Evolutionary conservation across 2,888 invertebrate species (phyloP).

Genomic region (Scrobipalpa costella): DNA sequence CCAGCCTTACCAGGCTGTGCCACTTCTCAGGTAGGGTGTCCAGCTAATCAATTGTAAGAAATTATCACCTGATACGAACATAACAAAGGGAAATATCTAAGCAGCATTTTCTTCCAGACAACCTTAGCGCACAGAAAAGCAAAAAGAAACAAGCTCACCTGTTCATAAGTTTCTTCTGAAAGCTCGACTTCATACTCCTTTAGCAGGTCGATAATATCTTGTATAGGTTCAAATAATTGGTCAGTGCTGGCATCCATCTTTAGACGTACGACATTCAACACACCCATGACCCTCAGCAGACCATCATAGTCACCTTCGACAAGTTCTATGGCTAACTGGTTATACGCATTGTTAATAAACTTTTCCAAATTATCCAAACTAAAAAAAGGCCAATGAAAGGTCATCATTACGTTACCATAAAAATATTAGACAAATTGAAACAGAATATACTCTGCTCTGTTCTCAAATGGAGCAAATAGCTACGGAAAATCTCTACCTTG

Average conservation of each 20-base stretch:
- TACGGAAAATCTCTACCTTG: slow-evolving; percentile 62
- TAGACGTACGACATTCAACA: slow-evolving; percentile 90
- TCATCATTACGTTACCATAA: too few species aligned
- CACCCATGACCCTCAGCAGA: slow-evolving; percentile 90
- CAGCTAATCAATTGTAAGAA: slow-evolving; percentile 56
- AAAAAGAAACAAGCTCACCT: slow-evolving; percentile 67
- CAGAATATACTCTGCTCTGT: too few species aligned
- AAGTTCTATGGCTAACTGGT: slow-evolving; percentile 86
- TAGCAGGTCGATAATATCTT: slow-evolving; percentile 91
- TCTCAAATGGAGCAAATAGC: too few species aligned
- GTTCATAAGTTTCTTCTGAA: slow-evolving; percentile 87
- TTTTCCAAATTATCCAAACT: slow-evolving; percentile 88
- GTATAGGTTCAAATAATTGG: slow-evolving; percentile 93
- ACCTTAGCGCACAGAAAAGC: neutral
- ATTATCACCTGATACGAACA: neutral
- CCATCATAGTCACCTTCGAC: slow-evolving; percentile 93
- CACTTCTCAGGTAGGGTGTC: slow-evolving; percentile 93
- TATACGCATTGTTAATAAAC: slow-evolving; percentile 89
- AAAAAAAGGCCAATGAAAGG: slow-evolving; percentile 26
- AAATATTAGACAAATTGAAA: too few species aligned
- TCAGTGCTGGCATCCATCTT: slow-evolving; percentile 85
- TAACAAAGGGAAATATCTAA: too few species aligned
- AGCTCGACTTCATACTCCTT: slow-evolving; percentile 93
- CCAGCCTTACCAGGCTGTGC: slow-evolving; percentile 91
- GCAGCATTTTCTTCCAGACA: too few species aligned